phyloP scores from a whole-genome alignment of 2,888 invertebrate genomes.

The Rhimphoctona megacephalus region DNA sequence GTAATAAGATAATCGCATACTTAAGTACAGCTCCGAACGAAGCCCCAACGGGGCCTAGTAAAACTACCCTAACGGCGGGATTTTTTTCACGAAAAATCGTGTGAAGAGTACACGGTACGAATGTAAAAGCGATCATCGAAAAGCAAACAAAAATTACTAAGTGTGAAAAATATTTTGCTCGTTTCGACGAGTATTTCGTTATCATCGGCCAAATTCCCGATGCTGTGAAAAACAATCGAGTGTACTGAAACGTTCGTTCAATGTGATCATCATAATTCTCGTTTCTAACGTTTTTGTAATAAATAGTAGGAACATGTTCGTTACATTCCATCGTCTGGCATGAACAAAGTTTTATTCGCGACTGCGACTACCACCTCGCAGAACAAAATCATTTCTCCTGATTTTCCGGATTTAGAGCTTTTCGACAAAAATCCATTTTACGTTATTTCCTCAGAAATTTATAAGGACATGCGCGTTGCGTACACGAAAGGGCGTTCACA shows the following conservation, averaged over 20 bases:
- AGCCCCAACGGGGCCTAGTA: conserved; percentile 46
- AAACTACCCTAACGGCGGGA: background rate
- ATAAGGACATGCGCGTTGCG: conserved; percentile 13
- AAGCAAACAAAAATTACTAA: conserved; percentile 6
- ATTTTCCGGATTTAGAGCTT: background rate
- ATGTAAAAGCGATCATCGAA: conserved; percentile 14
- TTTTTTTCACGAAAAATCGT: conserved; percentile 49
- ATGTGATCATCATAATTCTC: conserved; percentile 29
- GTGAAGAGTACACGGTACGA: conserved; percentile 41
- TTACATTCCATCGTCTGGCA: background rate
- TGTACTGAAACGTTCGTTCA: conserved; percentile 22
- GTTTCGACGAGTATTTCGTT: conserved; percentile 28
- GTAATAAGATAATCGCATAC: conserved; percentile 34
- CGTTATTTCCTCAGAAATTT: background rate
- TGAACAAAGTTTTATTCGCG: background rate
- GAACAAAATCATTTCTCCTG: background rate
- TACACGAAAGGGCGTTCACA: background rate
- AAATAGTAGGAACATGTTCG: background rate
- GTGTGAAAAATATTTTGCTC: conserved; percentile 28
- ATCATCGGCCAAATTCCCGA: conserved; percentile 65
- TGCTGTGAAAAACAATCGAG: conserved; percentile 42
- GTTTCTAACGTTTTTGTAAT: background rate
- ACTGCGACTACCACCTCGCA: background rate
- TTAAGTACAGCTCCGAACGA: conserved; percentile 27
- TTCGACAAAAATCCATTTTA: background rate